phyloP scores from a whole-genome alignment of 2,888 invertebrate genomes.

The Apomyelois bistriatella region DNA sequence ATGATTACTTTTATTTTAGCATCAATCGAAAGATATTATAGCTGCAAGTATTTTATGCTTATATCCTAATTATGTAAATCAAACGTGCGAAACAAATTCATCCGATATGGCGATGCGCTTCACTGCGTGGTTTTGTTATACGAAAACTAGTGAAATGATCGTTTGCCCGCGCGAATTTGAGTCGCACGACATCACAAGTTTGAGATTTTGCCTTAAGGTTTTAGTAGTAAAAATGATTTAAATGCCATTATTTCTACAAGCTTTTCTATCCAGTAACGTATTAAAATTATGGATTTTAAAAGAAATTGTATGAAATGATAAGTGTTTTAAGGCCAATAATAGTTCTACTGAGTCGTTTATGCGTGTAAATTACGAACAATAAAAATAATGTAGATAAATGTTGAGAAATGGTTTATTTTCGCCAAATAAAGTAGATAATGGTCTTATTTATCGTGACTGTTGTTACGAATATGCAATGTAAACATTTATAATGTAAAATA shows the following conservation, averaged over 20 bases:
- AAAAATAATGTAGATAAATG: background rate
- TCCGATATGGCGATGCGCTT: no score
- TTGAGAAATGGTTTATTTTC: background rate
- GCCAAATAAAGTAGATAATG: conserved; percentile 9
- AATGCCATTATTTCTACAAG: background rate
- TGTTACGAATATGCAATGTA: background rate
- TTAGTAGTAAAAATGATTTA: background rate
- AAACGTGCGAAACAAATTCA: no score
- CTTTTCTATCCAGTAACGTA: background rate
- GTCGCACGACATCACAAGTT: no score
- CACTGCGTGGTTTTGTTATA: no score
- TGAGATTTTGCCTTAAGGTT: no score
- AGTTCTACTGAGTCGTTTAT: background rate
- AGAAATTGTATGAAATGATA: background rate
- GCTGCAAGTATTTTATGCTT: no score
- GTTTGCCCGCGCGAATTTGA: no score
- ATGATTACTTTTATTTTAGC: no score
- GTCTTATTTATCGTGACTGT: background rate
- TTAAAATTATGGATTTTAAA: background rate
- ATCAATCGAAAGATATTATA: no score
- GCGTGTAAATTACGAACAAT: conserved; percentile 2
- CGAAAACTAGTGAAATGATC: no score
- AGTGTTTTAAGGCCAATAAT: background rate
- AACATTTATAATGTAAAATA: background rate
- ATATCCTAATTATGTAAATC: no score